Percentiles rank a stretch among this genome's conserved stretches.
phyloP scores from a whole-genome alignment of 1,140 invertebrate genomes.

The Cheumatopsyche charites region DNA sequence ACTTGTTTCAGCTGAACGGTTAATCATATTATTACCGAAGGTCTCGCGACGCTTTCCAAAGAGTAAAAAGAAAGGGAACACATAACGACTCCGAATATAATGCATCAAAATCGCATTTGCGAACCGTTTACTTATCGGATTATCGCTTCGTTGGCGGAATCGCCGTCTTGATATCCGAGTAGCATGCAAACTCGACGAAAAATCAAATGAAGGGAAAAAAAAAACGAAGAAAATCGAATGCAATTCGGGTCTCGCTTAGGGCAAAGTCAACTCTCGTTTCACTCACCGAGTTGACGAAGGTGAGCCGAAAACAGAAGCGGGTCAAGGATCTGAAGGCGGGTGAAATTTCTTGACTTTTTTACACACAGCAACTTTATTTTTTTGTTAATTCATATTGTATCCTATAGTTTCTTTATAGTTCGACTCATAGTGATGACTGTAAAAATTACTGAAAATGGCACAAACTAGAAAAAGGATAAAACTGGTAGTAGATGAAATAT shows the following conservation, averaged over 20 bases:
- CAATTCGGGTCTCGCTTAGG: background rate
- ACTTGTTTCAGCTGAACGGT: background rate
- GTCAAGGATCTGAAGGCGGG: conserved; percentile 27
- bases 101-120: conserved; percentile 25
- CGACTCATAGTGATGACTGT: too few relatives aligned
- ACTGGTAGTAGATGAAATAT: too few relatives aligned
- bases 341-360: conserved; percentile 21
- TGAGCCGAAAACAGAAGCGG: conserved; percentile 9
- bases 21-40: conserved; percentile 11
- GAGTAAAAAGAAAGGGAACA: conserved; percentile 11
- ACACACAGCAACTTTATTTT: background rate
- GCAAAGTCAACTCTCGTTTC: background rate
- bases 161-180: background rate
- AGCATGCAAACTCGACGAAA: background rate
- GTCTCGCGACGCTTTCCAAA: background rate
- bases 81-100: conserved; percentile 3
- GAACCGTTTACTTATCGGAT: conserved; percentile 11
- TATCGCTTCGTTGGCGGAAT: background rate
- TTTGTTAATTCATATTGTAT: too few relatives aligned
- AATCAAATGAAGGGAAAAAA: background rate
- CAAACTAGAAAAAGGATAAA: too few relatives aligned
- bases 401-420: too few relatives aligned
- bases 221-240: background rate
- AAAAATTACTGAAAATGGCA: too few relatives aligned
- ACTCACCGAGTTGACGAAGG: background rate